phyloP scores from a whole-genome alignment of 1,140 invertebrate genomes.

The Brachionus manjavacas region DNA sequence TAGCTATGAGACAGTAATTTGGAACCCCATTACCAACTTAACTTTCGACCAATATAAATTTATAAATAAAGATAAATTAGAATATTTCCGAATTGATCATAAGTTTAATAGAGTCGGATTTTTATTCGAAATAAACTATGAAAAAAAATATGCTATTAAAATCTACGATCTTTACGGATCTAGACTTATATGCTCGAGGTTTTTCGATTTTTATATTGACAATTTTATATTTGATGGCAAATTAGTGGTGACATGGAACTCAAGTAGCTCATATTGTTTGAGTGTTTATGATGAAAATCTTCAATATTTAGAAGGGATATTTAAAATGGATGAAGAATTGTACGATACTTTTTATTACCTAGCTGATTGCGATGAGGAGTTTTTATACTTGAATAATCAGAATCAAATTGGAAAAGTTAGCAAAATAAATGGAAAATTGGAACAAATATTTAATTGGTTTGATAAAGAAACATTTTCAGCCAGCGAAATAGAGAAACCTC shows the following conservation, averaged over 20 bases:
- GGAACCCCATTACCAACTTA: background rate
- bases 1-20: background rate
- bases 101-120: background rate
- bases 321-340: background rate
- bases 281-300: background rate
- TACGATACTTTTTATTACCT: background rate
- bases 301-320: background rate
- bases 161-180: background rate
- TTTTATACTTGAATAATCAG: slow-evolving; percentile 9
- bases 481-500: background rate
- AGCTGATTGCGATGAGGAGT: background rate
- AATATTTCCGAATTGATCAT: background rate
- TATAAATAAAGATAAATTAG: background rate
- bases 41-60: background rate
- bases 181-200: background rate
- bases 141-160: background rate
- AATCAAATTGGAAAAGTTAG: background rate
- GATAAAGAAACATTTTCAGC: background rate
- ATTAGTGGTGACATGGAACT: background rate
- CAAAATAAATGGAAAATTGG: background rate
- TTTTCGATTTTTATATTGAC: background rate
- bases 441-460: background rate
- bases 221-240: background rate
- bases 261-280: background rate
- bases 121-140: background rate